Evolutionary conservation across 2,113 vertebrate genomes (phyloP).

Genomic region (Thunnus thynnus): DNA sequence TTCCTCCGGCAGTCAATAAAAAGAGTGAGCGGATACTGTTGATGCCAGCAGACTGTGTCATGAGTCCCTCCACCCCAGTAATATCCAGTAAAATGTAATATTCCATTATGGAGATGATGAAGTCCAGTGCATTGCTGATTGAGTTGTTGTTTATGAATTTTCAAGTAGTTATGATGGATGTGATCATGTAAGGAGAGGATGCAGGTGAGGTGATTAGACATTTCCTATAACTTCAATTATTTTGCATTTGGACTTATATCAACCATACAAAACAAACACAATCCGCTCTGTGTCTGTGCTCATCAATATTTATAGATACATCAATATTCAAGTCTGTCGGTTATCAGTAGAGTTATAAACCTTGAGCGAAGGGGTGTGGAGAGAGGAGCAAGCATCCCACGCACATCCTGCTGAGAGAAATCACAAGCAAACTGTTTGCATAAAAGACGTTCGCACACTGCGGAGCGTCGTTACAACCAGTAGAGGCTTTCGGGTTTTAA

Average conservation of each 20-base stretch:
- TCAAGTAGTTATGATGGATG: conserved; percentile 3
- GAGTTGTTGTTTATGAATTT: conserved; percentile 49
- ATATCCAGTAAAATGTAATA: conserved; percentile 49
- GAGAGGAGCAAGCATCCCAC: background rate
- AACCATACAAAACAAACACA: conserved; percentile 14
- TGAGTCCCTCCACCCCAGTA: conserved; percentile 14
- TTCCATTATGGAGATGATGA: conserved; percentile 32
- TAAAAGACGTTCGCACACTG: conserved; percentile 12
- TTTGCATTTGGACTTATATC: background rate
- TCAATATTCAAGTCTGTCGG: conserved; percentile 46
- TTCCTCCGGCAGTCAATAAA: conserved; percentile 13
- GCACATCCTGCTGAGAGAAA: conserved; percentile 1
- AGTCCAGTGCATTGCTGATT: conserved; percentile 16
- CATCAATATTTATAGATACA: conserved; percentile 58
- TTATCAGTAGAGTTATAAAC: conserved; percentile 22
- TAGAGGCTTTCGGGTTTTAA: background rate
- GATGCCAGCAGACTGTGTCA: conserved; percentile 23
- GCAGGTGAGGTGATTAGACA: conserved; percentile 22
- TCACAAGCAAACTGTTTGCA: conserved; percentile 15
- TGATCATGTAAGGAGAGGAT: conserved; percentile 13
- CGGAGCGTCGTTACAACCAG: conserved; percentile 3
- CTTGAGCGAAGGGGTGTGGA: background rate
- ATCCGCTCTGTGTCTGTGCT: conserved; percentile 10
- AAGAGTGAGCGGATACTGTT: background rate
- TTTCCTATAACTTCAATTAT: no score